phyloP scores from a whole-genome alignment of 2,888 invertebrate species.

The Trachelus troglodyta region DNA sequence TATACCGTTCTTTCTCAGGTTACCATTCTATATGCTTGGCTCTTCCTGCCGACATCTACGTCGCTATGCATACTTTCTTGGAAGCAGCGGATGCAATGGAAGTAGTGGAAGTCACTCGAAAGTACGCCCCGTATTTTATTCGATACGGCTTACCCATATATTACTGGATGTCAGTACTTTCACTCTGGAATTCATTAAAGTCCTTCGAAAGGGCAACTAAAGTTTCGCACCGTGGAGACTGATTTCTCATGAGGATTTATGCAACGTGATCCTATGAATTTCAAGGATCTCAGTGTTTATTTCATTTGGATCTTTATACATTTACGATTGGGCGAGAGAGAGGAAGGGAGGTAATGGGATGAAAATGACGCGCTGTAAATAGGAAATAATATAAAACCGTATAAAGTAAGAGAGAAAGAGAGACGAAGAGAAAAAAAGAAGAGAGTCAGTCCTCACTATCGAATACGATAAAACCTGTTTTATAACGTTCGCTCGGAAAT shows the following conservation, averaged over 20 bases:
- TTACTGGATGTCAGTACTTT: neutral
- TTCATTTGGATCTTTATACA: neutral
- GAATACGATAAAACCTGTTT: conserved; percentile 5
- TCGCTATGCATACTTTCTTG: neutral
- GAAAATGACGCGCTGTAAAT: neutral
- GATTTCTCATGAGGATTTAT: neutral
- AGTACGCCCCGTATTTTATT: neutral
- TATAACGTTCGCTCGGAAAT: conserved; percentile 6
- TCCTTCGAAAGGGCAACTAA: neutral
- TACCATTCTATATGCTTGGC: neutral
- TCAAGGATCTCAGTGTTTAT: neutral
- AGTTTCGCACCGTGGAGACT: neutral
- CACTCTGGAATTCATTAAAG: neutral
- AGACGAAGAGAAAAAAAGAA: neutral
- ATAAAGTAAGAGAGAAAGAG: neutral
- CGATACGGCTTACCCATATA: neutral
- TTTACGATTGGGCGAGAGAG: neutral
- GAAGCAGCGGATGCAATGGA: neutral
- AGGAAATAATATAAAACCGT: neutral
- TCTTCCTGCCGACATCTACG: neutral
- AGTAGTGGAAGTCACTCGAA: neutral
- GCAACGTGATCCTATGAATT: neutral
- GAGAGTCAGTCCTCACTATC: neutral
- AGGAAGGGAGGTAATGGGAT: neutral
- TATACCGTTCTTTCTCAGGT: neutral